Conservation (phyloP, 2,113 vertebrate species). For the Lycaon pictus region DNA sequence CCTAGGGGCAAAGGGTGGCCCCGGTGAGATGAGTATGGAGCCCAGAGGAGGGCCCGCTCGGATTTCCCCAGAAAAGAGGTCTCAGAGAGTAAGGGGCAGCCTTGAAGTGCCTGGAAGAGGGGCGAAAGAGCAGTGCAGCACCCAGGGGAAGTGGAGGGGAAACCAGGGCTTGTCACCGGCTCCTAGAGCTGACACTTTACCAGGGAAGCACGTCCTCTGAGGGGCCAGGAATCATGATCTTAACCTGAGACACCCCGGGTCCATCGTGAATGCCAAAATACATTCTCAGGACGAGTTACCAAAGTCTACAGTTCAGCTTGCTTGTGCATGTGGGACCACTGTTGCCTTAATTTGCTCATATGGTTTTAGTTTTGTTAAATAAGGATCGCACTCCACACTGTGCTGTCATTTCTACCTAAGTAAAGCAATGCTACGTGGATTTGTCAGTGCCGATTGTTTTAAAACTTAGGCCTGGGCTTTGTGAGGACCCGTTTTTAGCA, state of each 20-base stretch:
- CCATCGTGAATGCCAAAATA: fast-evolving
- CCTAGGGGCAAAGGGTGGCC: fast-evolving
- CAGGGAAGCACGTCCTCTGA: fast-evolving
- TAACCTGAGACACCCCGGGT: fast-evolving
- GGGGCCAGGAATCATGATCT: fast-evolving
- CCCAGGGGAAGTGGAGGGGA: background rate
- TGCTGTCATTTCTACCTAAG: background rate
- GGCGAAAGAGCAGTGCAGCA: too few species aligned
- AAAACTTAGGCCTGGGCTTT: background rate
- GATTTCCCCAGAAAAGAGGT: background rate
- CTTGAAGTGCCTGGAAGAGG: background rate
- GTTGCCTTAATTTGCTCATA: fast-evolving
- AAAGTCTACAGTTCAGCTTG: fast-evolving
- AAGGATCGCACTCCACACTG: too few species aligned
- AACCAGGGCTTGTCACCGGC: fast-evolving
- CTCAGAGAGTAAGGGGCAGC: background rate
- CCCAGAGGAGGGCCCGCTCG: background rate
- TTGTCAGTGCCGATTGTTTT: background rate
- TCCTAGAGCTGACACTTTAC: background rate
- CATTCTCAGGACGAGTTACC: fast-evolving
- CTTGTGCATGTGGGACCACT: fast-evolving
- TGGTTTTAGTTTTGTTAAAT: background rate
- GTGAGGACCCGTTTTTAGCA: background rate
- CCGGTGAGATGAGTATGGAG: background rate
- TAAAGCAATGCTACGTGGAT: fast-evolving